These are phyloP conservation scores for Upupa epops DNA, from an alignment of 2,113 vertebrate genomes.

Conservation along the genomic window DNA sequence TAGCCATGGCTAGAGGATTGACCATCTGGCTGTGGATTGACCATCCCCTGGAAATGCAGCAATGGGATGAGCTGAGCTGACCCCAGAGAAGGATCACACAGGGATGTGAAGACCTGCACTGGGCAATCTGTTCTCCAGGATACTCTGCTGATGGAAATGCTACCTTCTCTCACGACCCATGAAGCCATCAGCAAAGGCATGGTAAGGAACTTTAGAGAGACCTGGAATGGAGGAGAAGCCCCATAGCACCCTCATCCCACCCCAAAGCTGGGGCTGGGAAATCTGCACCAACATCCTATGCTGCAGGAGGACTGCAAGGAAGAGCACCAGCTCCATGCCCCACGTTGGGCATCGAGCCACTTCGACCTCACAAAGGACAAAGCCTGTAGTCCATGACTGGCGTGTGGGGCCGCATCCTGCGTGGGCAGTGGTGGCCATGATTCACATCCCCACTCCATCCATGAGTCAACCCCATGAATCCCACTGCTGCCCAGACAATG, in stretches of 20 bases:
- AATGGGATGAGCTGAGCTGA: too few species aligned
- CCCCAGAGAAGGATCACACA: accelerated
- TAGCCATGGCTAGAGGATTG: not conserved
- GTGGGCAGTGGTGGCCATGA: constrained; percentile 12
- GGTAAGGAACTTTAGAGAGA: not conserved
- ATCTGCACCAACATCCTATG: not conserved
- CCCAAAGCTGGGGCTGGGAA: not conserved
- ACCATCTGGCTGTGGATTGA: too few species aligned
- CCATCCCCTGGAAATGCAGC: not conserved
- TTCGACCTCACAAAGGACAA: constrained; percentile 52
- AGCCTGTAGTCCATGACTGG: constrained; percentile 35
- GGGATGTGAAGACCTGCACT: not conserved
- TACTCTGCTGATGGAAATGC: not conserved
- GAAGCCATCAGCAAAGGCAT: accelerated
- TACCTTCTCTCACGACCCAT: not conserved
- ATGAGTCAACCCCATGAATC: not conserved
- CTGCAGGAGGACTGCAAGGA: not conserved
- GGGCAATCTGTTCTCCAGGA: not conserved
- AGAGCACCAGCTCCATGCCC: not conserved
- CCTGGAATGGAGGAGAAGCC: not conserved
- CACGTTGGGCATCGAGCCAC: not conserved
- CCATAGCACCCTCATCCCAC: not conserved
- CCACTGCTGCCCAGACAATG: not conserved
- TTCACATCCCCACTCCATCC: constrained; percentile 28
- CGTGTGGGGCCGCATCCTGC: constrained; percentile 50